phyloP scores from a whole-genome alignment of 2,113 vertebrate species.

The Irena cyanogastra region DNA sequence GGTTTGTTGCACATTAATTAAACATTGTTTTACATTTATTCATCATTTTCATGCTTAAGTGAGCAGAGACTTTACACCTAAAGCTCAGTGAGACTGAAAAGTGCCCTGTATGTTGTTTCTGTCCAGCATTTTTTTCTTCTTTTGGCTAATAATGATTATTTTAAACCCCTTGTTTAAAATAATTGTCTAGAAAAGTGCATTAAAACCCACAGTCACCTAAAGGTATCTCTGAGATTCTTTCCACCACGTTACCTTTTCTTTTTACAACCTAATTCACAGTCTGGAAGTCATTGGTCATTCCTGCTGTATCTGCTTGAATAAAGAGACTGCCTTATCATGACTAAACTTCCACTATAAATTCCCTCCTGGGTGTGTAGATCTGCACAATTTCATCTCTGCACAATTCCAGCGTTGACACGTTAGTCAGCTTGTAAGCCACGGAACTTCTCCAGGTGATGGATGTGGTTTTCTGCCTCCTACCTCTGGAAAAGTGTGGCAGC shows the following conservation, averaged over 20 bases:
- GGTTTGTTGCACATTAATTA: neutral
- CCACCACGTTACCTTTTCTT: fast-evolving
- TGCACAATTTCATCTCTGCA: neutral
- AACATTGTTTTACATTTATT: neutral
- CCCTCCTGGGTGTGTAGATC: neutral
- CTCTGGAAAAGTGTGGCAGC: neutral
- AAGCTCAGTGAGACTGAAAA: neutral
- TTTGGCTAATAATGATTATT: neutral
- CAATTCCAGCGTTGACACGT: neutral
- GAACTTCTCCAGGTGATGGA: neutral
- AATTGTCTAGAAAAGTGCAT: neutral
- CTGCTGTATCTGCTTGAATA: neutral
- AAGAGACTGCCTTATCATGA: neutral
- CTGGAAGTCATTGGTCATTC: neutral
- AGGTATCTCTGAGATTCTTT: neutral
- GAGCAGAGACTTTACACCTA: neutral
- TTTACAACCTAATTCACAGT: neutral
- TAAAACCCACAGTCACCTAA: neutral
- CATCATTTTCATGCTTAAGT: neutral
- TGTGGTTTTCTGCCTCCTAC: neutral
- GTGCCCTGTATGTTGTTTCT: neutral
- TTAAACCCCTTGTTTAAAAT: neutral
- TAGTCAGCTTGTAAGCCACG: neutral
- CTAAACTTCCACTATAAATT: neutral
- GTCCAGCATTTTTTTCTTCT: neutral